phyloP scores from a whole-genome alignment of 2,113 vertebrate species.

The Spea bombifrons region DNA sequence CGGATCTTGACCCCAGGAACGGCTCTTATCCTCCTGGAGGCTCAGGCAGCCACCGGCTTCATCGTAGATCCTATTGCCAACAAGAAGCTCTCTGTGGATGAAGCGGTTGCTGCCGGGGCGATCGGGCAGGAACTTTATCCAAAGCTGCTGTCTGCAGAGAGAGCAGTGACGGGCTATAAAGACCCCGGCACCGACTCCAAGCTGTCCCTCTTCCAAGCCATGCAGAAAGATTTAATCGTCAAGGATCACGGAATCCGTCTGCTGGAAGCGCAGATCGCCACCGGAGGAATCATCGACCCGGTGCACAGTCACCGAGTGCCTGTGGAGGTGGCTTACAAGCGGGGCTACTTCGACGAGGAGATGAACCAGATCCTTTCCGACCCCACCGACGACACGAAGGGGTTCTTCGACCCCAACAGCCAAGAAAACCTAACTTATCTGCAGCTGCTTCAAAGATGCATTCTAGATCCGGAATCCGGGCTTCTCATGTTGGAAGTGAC shows the following conservation, averaged over 20 bases:
- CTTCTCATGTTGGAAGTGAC: conserved; percentile 60
- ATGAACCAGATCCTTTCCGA: conserved; percentile 62
- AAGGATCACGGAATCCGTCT: conserved; percentile 80
- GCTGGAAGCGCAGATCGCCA: conserved; percentile 74
- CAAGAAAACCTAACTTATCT: conserved; percentile 67
- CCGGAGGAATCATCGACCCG: conserved; percentile 76
- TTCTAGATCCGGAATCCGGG: conserved; percentile 61
- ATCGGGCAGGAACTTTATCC: conserved; percentile 57
- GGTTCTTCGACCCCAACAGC: conserved; percentile 76
- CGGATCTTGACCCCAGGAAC: conserved; percentile 56
- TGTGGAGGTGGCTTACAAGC: conserved; percentile 64
- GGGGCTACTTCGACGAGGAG: conserved; percentile 62
- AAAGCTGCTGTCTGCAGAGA: conserved; percentile 64
- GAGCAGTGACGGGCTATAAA: conserved; percentile 57
- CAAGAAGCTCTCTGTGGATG: conserved; percentile 48
- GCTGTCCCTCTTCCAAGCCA: conserved; percentile 71
- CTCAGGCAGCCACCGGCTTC: conserved; percentile 58
- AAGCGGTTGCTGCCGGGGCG: conserved; percentile 52
- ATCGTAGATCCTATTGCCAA: conserved; percentile 50
- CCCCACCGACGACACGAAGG: conserved; percentile 62
- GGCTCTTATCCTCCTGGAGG: conserved; percentile 58
- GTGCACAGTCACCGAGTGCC: conserved; percentile 62
- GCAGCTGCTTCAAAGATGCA: conserved; percentile 67
- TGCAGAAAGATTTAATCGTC: conserved; percentile 75
- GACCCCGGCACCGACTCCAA: conserved; percentile 54